Percentiles rank a stretch among this genome's conserved stretches.
phyloP scores from a whole-genome alignment of 2,113 vertebrate species.

The Ammodytes marinus region DNA sequence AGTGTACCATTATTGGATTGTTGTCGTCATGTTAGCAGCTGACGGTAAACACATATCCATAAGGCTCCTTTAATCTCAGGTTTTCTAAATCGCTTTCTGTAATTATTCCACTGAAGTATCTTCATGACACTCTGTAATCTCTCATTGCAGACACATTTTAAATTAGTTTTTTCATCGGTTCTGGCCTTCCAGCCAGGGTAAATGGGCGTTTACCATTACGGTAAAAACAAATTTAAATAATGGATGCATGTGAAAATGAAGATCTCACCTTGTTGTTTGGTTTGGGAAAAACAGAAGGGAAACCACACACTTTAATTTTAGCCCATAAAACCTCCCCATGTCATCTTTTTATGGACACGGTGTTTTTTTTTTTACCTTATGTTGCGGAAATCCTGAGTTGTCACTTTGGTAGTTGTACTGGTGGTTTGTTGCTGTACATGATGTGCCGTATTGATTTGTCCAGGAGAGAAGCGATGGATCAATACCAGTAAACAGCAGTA shows the following conservation, averaged over 20 bases:
- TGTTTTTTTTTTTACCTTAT: neutral
- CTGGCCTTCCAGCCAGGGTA: neutral
- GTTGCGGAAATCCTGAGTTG: neutral
- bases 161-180: neutral
- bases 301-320: too few species aligned
- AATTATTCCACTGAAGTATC: neutral
- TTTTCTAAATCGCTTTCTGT: neutral
- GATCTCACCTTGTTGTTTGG: neutral
- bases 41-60: neutral
- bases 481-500: slow-evolving; percentile 20
- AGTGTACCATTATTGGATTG: neutral
- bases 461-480: slow-evolving; percentile 3
- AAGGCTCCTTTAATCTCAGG: slow-evolving; percentile 8
- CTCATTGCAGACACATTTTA: neutral
- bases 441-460: slow-evolving; percentile 11
- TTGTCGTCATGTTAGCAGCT: neutral
- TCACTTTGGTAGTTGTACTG: neutral
- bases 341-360: neutral
- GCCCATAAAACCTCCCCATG: too few species aligned
- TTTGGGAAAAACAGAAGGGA: neutral
- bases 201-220: neutral
- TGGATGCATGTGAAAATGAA: neutral
- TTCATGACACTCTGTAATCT: neutral
- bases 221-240: neutral
- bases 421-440: neutral